Evolutionary conservation across 1,140 invertebrate species (phyloP), one percentile per base, ranked within the genome.

Genomic region (Palaemon carinicauda): DNA sequence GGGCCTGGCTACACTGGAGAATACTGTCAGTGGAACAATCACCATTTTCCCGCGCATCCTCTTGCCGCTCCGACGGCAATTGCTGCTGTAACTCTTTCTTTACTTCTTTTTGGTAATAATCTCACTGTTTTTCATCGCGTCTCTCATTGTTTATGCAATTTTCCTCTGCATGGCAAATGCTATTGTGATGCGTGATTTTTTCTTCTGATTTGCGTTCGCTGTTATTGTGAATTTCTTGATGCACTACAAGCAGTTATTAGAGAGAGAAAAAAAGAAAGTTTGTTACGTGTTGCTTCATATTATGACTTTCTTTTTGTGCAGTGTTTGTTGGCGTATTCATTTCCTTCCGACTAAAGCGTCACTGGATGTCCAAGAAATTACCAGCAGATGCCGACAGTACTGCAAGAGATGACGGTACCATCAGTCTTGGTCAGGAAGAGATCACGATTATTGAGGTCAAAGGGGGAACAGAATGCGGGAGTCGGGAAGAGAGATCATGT

Each of bases 11-110:
- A 80, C 17, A 17, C 78, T 0, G 78, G 78, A 17, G 53, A 80
- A 19, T 80, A 31, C 51, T 80, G 78, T n/a, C 78, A 80, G 53
- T 80, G 78, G 78, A 80, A 3, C 24, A 56, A 24, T n/a, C n/a
- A 56, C 14, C 50, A 24, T 29, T 29, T 21, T 9, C 24, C 4
- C 1, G 53, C 52, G n/a, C 54, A 53, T 15, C 52, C 27, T 1
- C 53, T 60, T 10, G 31, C 78, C 12, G 53, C 50, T 1, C 27
- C 78, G 10, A 14, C 54, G 12, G 78, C 54, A 24, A 31, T 80
- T 29, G 52, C 52, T 27, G 78, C 50, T 19, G n/a, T 80, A n/a
- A 31, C 52, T 56, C 52, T 80, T 29, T 80, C 78, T 15, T 15
- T 80, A 29, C 78, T 80, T 24, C 33, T 80, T 17, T 54, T 80